Evolutionary conservation across 2,888 invertebrate species (phyloP), one percentile per base, ranked within the genome.

Genomic region (Athalia circularis): DNA sequence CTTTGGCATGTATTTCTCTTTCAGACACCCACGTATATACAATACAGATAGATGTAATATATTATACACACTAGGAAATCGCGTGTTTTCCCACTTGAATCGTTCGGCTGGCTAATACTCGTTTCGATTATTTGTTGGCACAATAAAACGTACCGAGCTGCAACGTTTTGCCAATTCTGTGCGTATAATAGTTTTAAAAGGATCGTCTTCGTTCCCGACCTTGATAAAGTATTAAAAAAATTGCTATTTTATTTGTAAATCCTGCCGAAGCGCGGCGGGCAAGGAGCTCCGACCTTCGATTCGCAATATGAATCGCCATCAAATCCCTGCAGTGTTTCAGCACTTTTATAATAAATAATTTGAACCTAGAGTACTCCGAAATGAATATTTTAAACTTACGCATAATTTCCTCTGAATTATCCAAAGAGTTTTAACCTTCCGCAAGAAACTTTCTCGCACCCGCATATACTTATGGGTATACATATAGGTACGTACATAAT

Each of bases 141-240:
- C 0, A 29, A 29, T 29, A 29, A 0, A 9, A 29, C 43, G 3
- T 50, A 4, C 50, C 15, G n/a, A 9, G 9, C 50, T 13, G 5
- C 29, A 7, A 8, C 13, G 29, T 7, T 68, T 52, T 11, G 4
- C 67, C 6, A 6, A 52, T 15, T 52, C 29, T 68, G 11, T 29
- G 29, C 67, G n/a, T 8, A 65, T 6, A 29, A 29, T 52, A 11
- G 52, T 11, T 15, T 8, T 48, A 52, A 9, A 7, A 9, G 8
- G 48, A 13, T 48, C 11, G 9, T 29, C 3, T 48, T n/a, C 52
- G 7, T 47, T 13, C 8, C 11, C 52, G 67, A 29, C 67, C 43
- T 68, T 43, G 52, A 54, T 52, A 43, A 68, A 52, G 11, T 68
- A 68, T 68, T 67, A 52, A 68, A 29, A 52, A 68, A 43, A 52